phyloP scores from a whole-genome alignment of 2,113 vertebrate species.

The Odocoileus virginianus region DNA sequence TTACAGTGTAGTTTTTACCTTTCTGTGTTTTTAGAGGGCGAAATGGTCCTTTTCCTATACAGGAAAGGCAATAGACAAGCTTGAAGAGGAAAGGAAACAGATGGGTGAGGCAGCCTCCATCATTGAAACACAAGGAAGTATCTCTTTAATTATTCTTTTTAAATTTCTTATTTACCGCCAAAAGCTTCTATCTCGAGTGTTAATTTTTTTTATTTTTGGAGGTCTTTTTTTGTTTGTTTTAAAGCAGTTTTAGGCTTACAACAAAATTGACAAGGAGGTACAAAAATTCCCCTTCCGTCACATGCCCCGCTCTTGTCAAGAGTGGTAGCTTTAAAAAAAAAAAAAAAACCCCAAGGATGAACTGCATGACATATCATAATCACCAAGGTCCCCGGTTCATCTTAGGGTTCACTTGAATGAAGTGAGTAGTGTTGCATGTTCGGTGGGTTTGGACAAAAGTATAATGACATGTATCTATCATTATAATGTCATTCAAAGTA shows the following conservation, averaged over 20 bases:
- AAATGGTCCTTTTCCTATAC: neutral
- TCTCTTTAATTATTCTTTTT: neutral
- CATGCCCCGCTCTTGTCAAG: neutral
- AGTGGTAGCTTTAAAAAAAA: neutral
- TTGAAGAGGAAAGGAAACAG: conserved; percentile 44
- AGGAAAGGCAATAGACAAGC: conserved; percentile 45
- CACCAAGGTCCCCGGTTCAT: neutral
- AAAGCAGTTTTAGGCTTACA: neutral
- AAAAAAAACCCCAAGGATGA: neutral
- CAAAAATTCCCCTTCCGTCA: neutral
- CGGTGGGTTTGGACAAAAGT: neutral
- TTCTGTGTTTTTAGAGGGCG: neutral
- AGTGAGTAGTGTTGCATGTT: neutral
- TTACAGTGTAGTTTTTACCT: neutral
- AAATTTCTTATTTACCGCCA: neutral
- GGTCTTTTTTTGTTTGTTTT: neutral
- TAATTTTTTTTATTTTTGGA: neutral
- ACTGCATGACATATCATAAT: neutral
- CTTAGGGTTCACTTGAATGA: neutral
- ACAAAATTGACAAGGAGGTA: neutral
- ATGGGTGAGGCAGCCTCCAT: conserved; percentile 11
- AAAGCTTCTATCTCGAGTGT: neutral
- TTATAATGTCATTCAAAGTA: neutral
- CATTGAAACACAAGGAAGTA: neutral
- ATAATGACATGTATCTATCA: neutral